Percentiles rank a stretch among this genome's conserved stretches.
phyloP scores from a whole-genome alignment of 2,888 invertebrate species.

The Aethes cnicana region DNA sequence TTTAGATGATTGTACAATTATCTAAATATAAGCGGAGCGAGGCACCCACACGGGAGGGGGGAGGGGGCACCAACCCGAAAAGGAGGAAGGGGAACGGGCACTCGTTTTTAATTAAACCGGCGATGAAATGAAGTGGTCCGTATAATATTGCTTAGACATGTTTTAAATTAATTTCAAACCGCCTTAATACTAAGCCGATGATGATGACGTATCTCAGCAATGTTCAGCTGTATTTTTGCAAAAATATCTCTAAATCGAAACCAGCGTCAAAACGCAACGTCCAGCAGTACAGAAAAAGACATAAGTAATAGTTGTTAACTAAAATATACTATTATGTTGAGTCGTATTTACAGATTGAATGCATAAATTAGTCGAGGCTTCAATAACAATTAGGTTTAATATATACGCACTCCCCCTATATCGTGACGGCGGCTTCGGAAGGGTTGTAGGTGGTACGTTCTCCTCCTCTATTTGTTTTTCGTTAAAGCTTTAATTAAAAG shows the following conservation, averaged over 20 bases:
- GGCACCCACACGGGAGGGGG: slow-evolving; percentile 74
- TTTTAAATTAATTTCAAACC: slow-evolving; percentile 79
- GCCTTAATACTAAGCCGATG: slow-evolving; percentile 64
- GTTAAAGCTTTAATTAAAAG: slow-evolving; percentile 80
- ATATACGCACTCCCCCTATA: slow-evolving; percentile 39
- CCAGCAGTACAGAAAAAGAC: too few relatives aligned
- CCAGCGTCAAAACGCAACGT: too few relatives aligned
- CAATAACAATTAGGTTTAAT: slow-evolving; percentile 39
- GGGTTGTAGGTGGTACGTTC: slow-evolving; percentile 61
- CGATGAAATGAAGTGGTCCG: slow-evolving; percentile 82
- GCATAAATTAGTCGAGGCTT: slow-evolving; percentile 35
- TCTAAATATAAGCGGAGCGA: slow-evolving; percentile 82
- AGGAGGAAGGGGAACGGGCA: slow-evolving; percentile 77
- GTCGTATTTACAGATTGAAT: neutral
- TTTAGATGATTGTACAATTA: slow-evolving; percentile 83
- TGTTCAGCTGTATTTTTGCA: neutral
- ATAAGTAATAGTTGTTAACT: too few relatives aligned
- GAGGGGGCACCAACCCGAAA: slow-evolving; percentile 77
- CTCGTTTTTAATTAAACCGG: slow-evolving; percentile 83
- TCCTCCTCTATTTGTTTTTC: slow-evolving; percentile 75
- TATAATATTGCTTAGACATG: slow-evolving; percentile 82
- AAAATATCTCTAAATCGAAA: neutral
- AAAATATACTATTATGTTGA: too few relatives aligned
- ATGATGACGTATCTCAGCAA: slow-evolving; percentile 34
- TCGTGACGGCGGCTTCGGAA: slow-evolving; percentile 56